Evolutionary conservation across 2,797 vertebrate species (phyloP).

Genomic region (Alauda arvensis): DNA sequence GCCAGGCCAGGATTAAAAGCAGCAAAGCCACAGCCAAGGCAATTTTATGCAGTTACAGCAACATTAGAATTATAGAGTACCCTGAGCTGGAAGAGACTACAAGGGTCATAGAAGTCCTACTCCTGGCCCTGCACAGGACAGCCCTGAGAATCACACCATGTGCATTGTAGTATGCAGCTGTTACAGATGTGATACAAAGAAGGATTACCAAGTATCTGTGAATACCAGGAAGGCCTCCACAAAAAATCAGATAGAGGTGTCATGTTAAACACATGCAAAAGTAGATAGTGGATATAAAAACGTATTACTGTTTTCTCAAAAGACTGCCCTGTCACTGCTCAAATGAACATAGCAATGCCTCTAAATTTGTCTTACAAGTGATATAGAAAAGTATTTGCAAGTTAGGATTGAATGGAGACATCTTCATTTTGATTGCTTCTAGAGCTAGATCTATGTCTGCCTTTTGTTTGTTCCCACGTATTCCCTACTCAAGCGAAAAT

Average conservation of each 20-base stretch:
- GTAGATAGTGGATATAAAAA: background rate
- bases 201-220: background rate
- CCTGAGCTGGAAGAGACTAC: background rate
- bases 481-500: background rate
- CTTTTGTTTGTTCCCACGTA: background rate
- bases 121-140: background rate
- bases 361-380: background rate
- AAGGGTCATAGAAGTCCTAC: background rate
- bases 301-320: background rate
- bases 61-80: background rate
- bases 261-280: background rate
- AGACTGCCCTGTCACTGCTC: background rate
- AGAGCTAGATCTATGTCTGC: background rate
- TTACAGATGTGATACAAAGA: background rate
- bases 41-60: background rate
- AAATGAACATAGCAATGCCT: background rate
- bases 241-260: background rate
- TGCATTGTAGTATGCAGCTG: background rate
- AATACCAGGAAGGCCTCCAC: background rate
- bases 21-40: background rate
- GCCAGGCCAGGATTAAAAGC: background rate
- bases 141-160: background rate
- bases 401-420: background rate
- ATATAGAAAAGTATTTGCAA: background rate
- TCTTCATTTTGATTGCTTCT: background rate